Percentiles rank a stretch among this genome's conserved stretches.
These are phyloP conservation scores for Cybosia mesomella DNA, from an alignment of 2,888 invertebrate genomes.

Conservation along the genomic window DNA sequence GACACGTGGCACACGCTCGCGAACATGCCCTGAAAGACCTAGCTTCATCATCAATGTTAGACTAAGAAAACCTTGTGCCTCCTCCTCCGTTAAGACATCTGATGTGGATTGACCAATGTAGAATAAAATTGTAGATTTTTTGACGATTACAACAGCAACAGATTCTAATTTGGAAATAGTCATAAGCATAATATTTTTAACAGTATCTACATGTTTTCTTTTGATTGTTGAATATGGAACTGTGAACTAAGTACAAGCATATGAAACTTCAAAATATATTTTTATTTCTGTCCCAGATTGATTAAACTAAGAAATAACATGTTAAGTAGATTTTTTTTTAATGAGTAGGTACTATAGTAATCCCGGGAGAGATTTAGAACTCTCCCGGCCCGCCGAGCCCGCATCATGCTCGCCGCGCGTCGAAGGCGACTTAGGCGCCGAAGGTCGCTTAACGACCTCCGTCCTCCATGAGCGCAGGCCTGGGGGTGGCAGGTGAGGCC, in stretches of 20 bases:
- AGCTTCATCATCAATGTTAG: slow-evolving; percentile 15
- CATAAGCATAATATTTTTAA: slow-evolving; percentile 13
- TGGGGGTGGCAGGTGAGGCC: too few relatives aligned
- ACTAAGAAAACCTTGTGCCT: not conserved
- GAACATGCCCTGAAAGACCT: slow-evolving; percentile 69
- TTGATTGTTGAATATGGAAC: slow-evolving; percentile 6
- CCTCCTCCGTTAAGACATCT: not conserved
- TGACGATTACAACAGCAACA: not conserved
- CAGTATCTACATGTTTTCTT: not conserved
- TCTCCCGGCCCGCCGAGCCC: too few relatives aligned
- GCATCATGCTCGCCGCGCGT: too few relatives aligned
- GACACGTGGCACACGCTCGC: slow-evolving; percentile 71
- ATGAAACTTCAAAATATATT: not conserved
- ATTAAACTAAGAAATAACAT: too few relatives aligned
- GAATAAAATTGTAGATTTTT: not conserved
- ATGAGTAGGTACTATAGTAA: too few relatives aligned
- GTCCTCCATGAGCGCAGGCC: too few relatives aligned
- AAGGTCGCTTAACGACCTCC: too few relatives aligned
- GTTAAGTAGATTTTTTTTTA: not conserved
- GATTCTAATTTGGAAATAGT: slow-evolving; percentile 6
- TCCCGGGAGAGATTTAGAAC: too few relatives aligned
- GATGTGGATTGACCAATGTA: not conserved
- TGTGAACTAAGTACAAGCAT: slow-evolving; percentile 1
- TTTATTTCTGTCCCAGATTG: not conserved
- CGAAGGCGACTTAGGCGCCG: too few relatives aligned